Conservation (phyloP, 2,888 invertebrate species). For the Alloplasta piceator region DNA sequence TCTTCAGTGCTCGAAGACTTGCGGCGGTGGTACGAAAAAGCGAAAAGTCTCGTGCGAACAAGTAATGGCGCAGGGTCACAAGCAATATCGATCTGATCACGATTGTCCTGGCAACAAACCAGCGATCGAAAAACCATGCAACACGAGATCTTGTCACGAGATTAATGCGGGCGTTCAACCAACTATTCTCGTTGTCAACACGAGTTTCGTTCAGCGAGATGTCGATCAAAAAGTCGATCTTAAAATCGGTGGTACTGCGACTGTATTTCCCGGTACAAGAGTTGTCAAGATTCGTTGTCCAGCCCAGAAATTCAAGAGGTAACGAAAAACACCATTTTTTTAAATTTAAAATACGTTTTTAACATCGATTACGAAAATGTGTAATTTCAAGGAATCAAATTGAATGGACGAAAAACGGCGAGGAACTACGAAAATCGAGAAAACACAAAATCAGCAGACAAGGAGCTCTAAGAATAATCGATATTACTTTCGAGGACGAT, state of each 20-base stretch:
- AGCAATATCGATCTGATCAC: conserved; percentile 90
- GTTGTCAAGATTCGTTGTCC: conserved; percentile 97
- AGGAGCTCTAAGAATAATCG: conserved; percentile 94
- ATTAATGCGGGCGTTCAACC: conserved; percentile 89
- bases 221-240: conserved; percentile 91
- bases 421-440: conserved; percentile 89
- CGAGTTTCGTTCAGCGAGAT: conserved; percentile 92
- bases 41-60: conserved; percentile 94
- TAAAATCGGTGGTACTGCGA: conserved; percentile 95
- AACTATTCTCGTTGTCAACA: conserved; percentile 90
- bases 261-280: conserved; percentile 93
- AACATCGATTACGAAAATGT: background rate
- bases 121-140: conserved; percentile 92
- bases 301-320: conserved; percentile 89
- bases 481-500: conserved; percentile 91
- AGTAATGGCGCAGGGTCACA: conserved; percentile 96
- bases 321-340: no score
- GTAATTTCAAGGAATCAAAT: conserved; percentile 88
- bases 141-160: conserved; percentile 89
- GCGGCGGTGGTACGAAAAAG: conserved; percentile 95
- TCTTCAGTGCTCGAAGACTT: conserved; percentile 93
- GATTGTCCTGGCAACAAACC: conserved; percentile 92
- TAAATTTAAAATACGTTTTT: conserved; percentile 7
- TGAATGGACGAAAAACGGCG: conserved; percentile 95
- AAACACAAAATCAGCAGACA: conserved; percentile 95